These are phyloP conservation scores for Dendrolimus kikuchii DNA, from an alignment of 1,140 invertebrate species.

Conservation along the genomic window DNA sequence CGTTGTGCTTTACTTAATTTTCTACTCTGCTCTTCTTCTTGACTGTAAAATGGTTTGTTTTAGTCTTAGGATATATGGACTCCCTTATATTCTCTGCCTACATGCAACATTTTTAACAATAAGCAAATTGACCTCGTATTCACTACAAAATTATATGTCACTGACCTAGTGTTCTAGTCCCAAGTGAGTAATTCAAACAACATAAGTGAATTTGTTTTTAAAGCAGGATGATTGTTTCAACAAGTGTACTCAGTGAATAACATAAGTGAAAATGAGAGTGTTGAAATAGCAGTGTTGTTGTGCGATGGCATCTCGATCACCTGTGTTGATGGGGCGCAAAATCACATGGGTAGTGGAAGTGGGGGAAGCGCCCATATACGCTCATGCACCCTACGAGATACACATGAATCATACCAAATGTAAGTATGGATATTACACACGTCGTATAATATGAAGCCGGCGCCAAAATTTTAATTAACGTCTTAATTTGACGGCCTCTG, in stretches of 20 bases:
- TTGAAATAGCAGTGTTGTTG: too few relatives aligned
- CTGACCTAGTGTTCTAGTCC: not conserved
- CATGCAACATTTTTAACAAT: too few relatives aligned
- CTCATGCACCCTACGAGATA: constrained; percentile 61
- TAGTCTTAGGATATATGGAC: too few relatives aligned
- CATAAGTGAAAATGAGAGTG: not conserved
- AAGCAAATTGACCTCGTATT: too few relatives aligned
- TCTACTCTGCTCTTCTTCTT: too few relatives aligned
- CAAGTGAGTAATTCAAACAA: not conserved
- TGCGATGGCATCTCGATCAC: constrained; percentile 36
- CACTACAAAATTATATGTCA: too few relatives aligned
- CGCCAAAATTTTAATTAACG: not conserved
- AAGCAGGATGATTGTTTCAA: not conserved
- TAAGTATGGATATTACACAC: constrained; percentile 36
- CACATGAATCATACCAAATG: constrained; percentile 72
- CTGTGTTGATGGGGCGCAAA: constrained; percentile 41
- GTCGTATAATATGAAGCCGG: not conserved
- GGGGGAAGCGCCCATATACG: constrained; percentile 52
- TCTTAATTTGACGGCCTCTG: too few relatives aligned
- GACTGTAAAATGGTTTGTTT: too few relatives aligned
- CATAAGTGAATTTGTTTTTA: not conserved
- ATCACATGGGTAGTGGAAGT: constrained; percentile 72
- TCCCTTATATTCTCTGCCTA: too few relatives aligned
- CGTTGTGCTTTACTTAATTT: too few relatives aligned
- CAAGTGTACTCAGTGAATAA: not conserved